Percentiles rank a stretch among this genome's conserved stretches.
These are phyloP conservation scores for Trichogramma dendrolimi DNA, from an alignment of 2,888 invertebrate genomes.

Conservation along the genomic window DNA sequence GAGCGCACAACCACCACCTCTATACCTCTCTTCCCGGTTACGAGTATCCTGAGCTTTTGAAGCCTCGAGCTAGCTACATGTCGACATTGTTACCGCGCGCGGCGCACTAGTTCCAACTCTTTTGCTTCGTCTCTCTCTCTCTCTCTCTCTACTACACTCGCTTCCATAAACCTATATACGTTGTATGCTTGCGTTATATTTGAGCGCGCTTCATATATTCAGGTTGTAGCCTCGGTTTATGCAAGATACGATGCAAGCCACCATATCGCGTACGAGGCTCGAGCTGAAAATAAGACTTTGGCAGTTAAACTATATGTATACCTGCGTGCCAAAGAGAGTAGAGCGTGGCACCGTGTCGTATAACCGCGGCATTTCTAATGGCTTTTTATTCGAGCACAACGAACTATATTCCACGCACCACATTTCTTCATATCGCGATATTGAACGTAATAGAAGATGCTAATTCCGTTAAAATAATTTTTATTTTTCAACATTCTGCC, in stretches of 20 bases:
- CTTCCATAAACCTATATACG: too few species aligned
- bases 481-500: background rate
- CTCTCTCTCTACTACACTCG: background rate
- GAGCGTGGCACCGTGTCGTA: too few species aligned
- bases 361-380: too few species aligned
- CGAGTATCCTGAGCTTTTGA: slow-evolving; percentile 24
- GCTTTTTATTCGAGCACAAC: too few species aligned
- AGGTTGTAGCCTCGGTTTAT: slow-evolving; percentile 13
- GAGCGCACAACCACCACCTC: slow-evolving; percentile 7
- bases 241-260: background rate
- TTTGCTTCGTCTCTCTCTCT: slow-evolving; percentile 8
- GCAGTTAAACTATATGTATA: slow-evolving; percentile 9
- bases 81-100: slow-evolving; percentile 47
- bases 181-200: too few species aligned
- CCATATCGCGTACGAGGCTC: background rate
- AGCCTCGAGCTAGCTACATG: slow-evolving; percentile 44
- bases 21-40: slow-evolving; percentile 15
- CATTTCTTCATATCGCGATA: too few species aligned
- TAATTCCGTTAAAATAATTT: background rate
- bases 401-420: too few species aligned
- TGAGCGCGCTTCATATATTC: slow-evolving; percentile 20
- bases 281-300: slow-evolving; percentile 18
- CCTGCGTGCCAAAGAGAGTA: background rate
- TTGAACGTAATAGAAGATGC: too few species aligned
- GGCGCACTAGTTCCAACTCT: background rate